phyloP scores from a whole-genome alignment of 2,797 vertebrate species.

The Alcedo atthis region DNA sequence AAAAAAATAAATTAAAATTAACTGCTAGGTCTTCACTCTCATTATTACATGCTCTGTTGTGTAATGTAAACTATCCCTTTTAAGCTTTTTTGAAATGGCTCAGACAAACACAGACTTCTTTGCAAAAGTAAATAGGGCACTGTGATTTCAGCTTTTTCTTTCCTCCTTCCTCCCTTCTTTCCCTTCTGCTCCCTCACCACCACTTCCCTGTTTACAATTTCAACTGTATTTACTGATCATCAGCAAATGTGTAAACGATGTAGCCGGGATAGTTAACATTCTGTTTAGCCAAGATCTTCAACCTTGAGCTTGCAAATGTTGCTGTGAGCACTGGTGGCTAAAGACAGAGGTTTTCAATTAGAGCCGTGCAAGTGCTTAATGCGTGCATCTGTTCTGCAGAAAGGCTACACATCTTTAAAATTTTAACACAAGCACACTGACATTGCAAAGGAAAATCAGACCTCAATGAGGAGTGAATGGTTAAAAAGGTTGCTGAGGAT shows the following conservation, averaged over 20 bases:
- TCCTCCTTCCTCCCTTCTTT: background rate
- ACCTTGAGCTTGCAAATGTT: conserved; percentile 42
- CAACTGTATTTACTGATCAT: conserved; percentile 23
- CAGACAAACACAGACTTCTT: background rate
- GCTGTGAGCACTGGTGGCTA: conserved; percentile 53
- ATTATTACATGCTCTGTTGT: background rate
- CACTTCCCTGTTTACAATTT: background rate
- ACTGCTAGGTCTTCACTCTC: background rate
- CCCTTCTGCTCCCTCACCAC: background rate
- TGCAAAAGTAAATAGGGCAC: background rate
- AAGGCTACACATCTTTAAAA: conserved; percentile 62
- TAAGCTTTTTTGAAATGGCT: background rate
- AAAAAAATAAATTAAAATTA: background rate
- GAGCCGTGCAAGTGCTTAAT: conserved; percentile 31
- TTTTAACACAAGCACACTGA: conserved; percentile 31
- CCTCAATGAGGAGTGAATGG: conserved; percentile 32
- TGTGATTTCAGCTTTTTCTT: background rate
- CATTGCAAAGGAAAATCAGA: conserved; percentile 50
- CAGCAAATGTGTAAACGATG: background rate
- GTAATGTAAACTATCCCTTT: background rate
- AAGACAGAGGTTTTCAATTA: conserved; percentile 69
- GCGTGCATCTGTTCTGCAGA: conserved; percentile 50
- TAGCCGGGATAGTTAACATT: conserved; percentile 2
- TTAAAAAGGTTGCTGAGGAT: conserved; percentile 51
- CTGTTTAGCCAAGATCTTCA: conserved; percentile 35